Percentiles rank a stretch among this genome's conserved stretches.
phyloP scores from a whole-genome alignment of 2,113 vertebrate species.

The Solea solea region DNA sequence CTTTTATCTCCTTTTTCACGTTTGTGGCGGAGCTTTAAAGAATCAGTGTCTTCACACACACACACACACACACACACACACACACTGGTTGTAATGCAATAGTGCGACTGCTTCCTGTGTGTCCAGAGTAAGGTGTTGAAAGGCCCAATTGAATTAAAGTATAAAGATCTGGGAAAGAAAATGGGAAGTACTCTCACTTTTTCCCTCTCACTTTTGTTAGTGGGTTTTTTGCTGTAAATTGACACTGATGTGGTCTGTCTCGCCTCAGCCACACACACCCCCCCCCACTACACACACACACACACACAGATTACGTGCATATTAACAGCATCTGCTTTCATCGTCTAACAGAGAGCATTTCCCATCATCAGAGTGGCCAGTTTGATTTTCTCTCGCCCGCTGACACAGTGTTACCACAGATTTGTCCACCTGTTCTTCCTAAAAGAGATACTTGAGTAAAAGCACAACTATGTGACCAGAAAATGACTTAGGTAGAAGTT shows the following conservation, averaged over 20 bases:
- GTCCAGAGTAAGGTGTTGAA: slow-evolving; percentile 83
- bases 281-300: slow-evolving; percentile 2
- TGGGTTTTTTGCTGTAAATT: slow-evolving; percentile 80
- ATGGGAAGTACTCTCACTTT: slow-evolving; percentile 80
- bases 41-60: slow-evolving; percentile 72
- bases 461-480: too few relatives aligned
- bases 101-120: slow-evolving; percentile 78
- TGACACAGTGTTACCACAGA: slow-evolving; percentile 57
- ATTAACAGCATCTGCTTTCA: slow-evolving; percentile 78
- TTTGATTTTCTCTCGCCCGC: slow-evolving; percentile 83
- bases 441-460: too few relatives aligned
- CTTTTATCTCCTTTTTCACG: slow-evolving; percentile 76
- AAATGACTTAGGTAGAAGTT: too few relatives aligned
- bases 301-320: slow-evolving; percentile 64
- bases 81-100: slow-evolving; percentile 79
- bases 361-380: slow-evolving; percentile 84
- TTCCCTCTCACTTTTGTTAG: slow-evolving; percentile 65
- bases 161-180: slow-evolving; percentile 79
- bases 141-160: slow-evolving; percentile 85
- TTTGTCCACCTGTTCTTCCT: too few relatives aligned
- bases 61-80: slow-evolving; percentile 1
- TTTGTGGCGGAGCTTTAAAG: slow-evolving; percentile 69
- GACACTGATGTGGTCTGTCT: slow-evolving; percentile 81
- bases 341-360: slow-evolving; percentile 75
- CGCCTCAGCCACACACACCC: slow-evolving; percentile 48